A percentile compares a stretch with the other conserved stretches of the same genome.
phyloP scores from a whole-genome alignment of 1,140 invertebrate genomes.

The Trypoxylus dichotomus region DNA sequence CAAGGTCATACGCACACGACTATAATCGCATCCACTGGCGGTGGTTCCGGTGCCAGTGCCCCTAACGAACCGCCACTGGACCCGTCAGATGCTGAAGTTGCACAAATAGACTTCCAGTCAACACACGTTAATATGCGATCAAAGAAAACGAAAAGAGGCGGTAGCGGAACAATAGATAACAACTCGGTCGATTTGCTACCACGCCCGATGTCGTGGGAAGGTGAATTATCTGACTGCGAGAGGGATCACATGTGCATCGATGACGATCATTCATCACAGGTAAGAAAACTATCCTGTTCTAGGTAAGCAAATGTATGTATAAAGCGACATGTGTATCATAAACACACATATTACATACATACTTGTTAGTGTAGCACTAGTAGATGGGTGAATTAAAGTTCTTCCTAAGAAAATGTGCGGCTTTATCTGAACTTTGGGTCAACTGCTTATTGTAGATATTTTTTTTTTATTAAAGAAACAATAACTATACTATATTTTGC shows the following conservation, averaged over 20 bases:
- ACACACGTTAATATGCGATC: conserved; percentile 46
- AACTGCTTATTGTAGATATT: too few species aligned
- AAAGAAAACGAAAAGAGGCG: conserved; percentile 42
- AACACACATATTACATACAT: too few species aligned
- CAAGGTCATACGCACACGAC: background rate
- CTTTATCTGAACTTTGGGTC: too few species aligned
- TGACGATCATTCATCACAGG: conserved; percentile 42
- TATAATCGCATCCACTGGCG: conserved; percentile 5
- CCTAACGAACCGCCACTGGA: conserved; percentile 40
- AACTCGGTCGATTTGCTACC: conserved; percentile 40
- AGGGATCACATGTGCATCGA: conserved; percentile 52
- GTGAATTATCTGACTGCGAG: conserved; percentile 79
- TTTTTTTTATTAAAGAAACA: too few species aligned
- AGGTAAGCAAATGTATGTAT: too few species aligned
- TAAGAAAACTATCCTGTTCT: conserved; percentile 23
- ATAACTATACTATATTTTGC: too few species aligned
- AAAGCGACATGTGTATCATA: too few species aligned
- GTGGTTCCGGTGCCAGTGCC: conserved; percentile 6
- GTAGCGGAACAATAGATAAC: conserved; percentile 35
- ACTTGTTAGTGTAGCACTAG: too few species aligned
- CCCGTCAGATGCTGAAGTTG: conserved; percentile 50
- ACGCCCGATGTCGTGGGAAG: conserved; percentile 89
- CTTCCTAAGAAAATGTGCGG: too few species aligned
- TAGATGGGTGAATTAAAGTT: too few species aligned
- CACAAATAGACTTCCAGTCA: conserved; percentile 51